phyloP scores from a whole-genome alignment of 2,113 vertebrate genomes.

The Oostethus manadensis region DNA sequence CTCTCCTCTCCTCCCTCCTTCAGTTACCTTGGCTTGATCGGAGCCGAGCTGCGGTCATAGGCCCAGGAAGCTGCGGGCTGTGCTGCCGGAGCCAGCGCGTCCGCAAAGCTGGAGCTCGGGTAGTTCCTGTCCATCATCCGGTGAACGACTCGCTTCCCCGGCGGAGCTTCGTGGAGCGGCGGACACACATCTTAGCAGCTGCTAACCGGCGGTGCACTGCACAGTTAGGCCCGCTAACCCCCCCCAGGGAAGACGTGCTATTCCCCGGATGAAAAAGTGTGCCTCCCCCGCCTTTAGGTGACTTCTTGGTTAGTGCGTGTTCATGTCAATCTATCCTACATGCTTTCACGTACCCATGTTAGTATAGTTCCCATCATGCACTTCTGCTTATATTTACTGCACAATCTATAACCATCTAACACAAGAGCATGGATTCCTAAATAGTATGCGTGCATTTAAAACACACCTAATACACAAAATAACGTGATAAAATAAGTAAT shows the following conservation, averaged over 20 bases:
- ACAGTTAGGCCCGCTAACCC: constrained; percentile 10
- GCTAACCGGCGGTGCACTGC: constrained; percentile 26
- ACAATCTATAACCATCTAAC: too few relatives aligned
- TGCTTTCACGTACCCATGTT: constrained; percentile 75
- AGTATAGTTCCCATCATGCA: constrained; percentile 77
- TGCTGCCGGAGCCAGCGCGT: constrained; percentile 77
- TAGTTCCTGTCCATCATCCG: constrained; percentile 93
- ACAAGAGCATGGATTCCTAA: too few relatives aligned
- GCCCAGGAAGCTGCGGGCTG: constrained; percentile 83
- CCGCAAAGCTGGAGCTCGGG: constrained; percentile 83
- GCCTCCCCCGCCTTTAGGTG: constrained; percentile 4
- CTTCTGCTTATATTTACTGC: constrained; percentile 45
- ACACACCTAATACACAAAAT: too few relatives aligned
- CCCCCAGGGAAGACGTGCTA: constrained; percentile 8
- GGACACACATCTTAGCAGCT: constrained; percentile 67
- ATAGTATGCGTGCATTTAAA: too few relatives aligned
- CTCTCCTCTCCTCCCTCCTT: constrained; percentile 53
- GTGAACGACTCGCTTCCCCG: constrained; percentile 67
- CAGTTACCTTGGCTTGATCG: constrained; percentile 83
- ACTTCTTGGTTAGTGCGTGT: constrained; percentile 36
- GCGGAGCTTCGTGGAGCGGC: constrained; percentile 65
- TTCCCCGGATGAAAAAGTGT: constrained; percentile 27
- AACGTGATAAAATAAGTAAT: too few relatives aligned
- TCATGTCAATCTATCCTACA: constrained; percentile 43
- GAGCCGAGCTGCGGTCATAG: constrained; percentile 80